Percentiles rank a stretch among this genome's conserved stretches.
Conservation (phyloP, 2,113 vertebrate genomes). For the Orcinus orca region DNA sequence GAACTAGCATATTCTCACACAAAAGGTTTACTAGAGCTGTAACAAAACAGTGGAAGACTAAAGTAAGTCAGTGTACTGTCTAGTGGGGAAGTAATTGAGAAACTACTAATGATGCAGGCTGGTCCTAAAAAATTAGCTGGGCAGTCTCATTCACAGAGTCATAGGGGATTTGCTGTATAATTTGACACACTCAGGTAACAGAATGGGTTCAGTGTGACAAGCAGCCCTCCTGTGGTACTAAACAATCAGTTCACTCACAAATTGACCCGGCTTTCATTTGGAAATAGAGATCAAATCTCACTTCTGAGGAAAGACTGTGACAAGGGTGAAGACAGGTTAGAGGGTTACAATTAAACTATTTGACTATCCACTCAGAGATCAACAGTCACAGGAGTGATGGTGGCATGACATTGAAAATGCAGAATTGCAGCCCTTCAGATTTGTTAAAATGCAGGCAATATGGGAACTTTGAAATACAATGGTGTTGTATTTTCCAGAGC, state of each 20-base stretch:
- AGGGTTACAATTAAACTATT: neutral
- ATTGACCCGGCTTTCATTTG: neutral
- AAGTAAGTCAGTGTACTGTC: neutral
- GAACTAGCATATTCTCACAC: neutral
- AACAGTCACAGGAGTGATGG: neutral
- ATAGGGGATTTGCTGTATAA: neutral
- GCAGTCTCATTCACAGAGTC: neutral
- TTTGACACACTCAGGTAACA: neutral
- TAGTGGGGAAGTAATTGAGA: neutral
- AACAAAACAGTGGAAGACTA: neutral
- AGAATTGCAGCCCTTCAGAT: neutral
- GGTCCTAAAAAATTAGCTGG: neutral
- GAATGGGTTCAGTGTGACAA: neutral
- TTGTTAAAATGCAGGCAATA: neutral
- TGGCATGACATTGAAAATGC: neutral
- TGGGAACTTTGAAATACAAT: neutral
- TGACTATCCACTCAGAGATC: neutral
- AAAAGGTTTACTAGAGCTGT: neutral
- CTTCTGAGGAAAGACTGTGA: neutral
- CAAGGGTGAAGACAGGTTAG: neutral
- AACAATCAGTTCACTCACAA: neutral
- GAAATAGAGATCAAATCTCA: neutral
- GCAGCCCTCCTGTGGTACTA: neutral
- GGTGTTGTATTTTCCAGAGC: neutral
- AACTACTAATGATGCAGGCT: neutral